phyloP scores from a whole-genome alignment of 1,140 invertebrate genomes.

The Heliconius melpomene region DNA sequence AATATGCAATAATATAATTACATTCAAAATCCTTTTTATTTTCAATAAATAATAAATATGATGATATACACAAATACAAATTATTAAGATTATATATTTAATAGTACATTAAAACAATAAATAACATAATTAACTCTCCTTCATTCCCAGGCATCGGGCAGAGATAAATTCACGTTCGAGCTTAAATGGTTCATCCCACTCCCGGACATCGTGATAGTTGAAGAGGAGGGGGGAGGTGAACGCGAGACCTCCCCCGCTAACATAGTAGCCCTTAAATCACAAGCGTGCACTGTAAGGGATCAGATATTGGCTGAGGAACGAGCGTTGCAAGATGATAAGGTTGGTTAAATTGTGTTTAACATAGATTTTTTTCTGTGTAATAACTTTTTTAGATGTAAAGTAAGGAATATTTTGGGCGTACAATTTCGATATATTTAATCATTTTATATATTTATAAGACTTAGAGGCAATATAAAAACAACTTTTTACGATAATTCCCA shows the following conservation, averaged over 20 bases:
- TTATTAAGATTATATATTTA: too few relatives aligned
- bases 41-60: too few relatives aligned
- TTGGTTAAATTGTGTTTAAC: conserved; percentile 37
- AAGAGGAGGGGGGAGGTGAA: conserved; percentile 85
- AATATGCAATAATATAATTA: too few relatives aligned
- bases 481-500: too few relatives aligned
- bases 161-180: conserved; percentile 95
- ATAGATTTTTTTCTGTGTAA: background rate
- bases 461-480: too few relatives aligned
- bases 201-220: conserved; percentile 87
- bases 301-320: conserved; percentile 90
- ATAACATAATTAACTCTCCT: background rate
- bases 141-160: conserved; percentile 84
- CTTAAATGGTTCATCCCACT: conserved; percentile 95
- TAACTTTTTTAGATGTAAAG: background rate
- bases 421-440: too few relatives aligned
- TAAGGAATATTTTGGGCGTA: too few relatives aligned
- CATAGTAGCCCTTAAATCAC: conserved; percentile 91
- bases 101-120: too few relatives aligned
- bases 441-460: too few relatives aligned
- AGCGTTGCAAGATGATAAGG: conserved; percentile 84
- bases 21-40: too few relatives aligned
- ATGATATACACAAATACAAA: too few relatives aligned
- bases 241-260: conserved; percentile 89
- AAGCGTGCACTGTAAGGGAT: conserved; percentile 92